A percentile compares a stretch with the other conserved stretches of the same genome.
These are phyloP conservation scores for Siphlonurus alternatus DNA, from an alignment of 2,888 invertebrate genomes.

Conservation along the genomic window DNA sequence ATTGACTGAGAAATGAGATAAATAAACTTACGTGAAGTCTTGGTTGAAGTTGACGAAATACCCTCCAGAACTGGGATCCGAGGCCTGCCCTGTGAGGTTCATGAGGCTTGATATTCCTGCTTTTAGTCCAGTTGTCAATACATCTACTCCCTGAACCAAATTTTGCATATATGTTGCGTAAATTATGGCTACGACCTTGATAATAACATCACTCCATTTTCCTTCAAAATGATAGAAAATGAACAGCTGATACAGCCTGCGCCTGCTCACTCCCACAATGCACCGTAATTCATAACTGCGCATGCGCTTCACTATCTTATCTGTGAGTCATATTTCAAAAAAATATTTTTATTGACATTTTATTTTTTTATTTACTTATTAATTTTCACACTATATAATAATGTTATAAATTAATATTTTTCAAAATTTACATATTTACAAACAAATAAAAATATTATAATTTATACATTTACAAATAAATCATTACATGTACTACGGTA, in stretches of 20 bases:
- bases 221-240: background rate
- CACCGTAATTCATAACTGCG: no score
- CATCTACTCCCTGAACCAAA: conserved; percentile 30
- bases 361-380: no score
- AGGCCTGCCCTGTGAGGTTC: conserved; percentile 65
- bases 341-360: no score
- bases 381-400: no score
- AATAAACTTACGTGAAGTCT: conserved; percentile 80
- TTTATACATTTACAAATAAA: no score
- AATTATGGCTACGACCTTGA: conserved; percentile 16
- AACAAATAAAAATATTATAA: no score
- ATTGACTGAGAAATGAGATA: no score
- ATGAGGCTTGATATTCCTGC: conserved; percentile 50
- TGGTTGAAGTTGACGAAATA: conserved; percentile 96
- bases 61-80: conserved; percentile 64
- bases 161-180: conserved; percentile 27
- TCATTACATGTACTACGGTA: no score
- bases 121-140: conserved; percentile 30
- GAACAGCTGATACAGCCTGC: background rate
- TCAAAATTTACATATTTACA: no score
- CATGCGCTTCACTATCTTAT: no score
- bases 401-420: no score
- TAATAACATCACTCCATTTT: conserved; percentile 18
- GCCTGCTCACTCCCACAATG: background rate
- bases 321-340: no score